Percentiles rank a stretch among this genome's conserved stretches.
These are phyloP conservation scores for Eumerus sabulonum DNA, from an alignment of 2,888 invertebrate species.

Conservation along the genomic window DNA sequence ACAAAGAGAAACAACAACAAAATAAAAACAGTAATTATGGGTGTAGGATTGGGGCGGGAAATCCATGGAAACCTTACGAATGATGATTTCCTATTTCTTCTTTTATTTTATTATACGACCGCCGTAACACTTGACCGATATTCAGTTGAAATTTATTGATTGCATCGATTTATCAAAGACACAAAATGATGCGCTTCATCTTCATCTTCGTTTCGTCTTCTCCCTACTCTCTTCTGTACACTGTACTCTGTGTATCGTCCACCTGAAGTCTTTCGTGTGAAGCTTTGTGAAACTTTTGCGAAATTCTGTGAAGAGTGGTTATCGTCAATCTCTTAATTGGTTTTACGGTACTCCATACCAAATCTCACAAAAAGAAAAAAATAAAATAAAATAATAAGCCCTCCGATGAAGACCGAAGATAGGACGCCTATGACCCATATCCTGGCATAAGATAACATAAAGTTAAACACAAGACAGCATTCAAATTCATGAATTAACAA, in stretches of 20 bases:
- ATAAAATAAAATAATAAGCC: constrained; percentile 49
- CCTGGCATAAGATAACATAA: constrained; percentile 38
- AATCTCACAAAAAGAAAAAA: constrained; percentile 15
- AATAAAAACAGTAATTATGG: constrained; percentile 59
- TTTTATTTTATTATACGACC: constrained; percentile 4
- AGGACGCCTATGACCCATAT: constrained; percentile 67
- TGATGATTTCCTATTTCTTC: constrained; percentile 25
- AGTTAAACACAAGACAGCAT: constrained; percentile 9
- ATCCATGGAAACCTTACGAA: constrained; percentile 57
- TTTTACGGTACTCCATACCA: constrained; percentile 63
- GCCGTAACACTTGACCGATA: constrained; percentile 67
- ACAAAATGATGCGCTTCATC: constrained; percentile 67
- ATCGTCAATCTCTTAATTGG: constrained; percentile 69
- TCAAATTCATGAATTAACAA: constrained; percentile 65
- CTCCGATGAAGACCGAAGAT: constrained; percentile 56
- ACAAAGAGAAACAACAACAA: background rate
- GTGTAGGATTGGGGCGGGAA: constrained; percentile 48
- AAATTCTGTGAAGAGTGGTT: constrained; percentile 47
- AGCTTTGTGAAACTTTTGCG: constrained; percentile 26
- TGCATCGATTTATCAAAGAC: constrained; percentile 69
- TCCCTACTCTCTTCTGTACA: too few relatives aligned
- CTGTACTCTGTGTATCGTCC: too few relatives aligned
- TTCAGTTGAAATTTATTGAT: constrained; percentile 68
- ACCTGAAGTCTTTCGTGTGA: constrained; percentile 26
- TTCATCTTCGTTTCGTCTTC: constrained; percentile 43